Percentiles rank a stretch among this genome's conserved stretches.
These are phyloP conservation scores for Omphaloscelis lunosa DNA, from an alignment of 2,888 invertebrate species.

Conservation along the genomic window DNA sequence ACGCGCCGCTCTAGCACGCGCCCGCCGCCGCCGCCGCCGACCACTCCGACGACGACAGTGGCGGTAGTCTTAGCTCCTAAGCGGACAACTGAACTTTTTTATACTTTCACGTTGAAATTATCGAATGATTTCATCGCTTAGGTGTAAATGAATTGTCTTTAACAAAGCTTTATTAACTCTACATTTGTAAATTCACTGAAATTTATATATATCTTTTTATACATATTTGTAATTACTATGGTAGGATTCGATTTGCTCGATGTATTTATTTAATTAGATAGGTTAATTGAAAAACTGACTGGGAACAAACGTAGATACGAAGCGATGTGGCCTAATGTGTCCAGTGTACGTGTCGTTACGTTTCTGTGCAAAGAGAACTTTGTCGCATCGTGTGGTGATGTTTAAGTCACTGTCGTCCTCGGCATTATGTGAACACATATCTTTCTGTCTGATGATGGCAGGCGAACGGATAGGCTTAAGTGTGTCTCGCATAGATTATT, in stretches of 20 bases:
- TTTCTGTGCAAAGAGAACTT: conserved; percentile 63
- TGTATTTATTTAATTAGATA: conserved; percentile 89
- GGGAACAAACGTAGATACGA: conserved; percentile 87
- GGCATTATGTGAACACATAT: conserved; percentile 82
- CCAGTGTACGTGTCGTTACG: conserved; percentile 73
- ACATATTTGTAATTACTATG: conserved; percentile 88
- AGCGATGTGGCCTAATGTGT: conserved; percentile 86
- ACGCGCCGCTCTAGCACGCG: conserved; percentile 87
- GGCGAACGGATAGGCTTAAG: conserved; percentile 71
- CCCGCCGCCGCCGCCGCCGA: conserved; percentile 77
- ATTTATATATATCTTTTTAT: conserved; percentile 90
- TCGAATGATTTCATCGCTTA: conserved; percentile 89
- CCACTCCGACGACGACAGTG: conserved; percentile 58
- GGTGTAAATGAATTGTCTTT: conserved; percentile 88
- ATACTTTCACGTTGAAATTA: conserved; percentile 88
- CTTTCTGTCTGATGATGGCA: conserved; percentile 77
- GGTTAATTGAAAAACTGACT: conserved; percentile 87
- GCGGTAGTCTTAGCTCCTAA: conserved; percentile 65
- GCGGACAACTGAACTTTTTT: conserved; percentile 82
- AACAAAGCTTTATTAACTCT: conserved; percentile 91
- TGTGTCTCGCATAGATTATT: conserved; percentile 66
- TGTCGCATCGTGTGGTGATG: conserved; percentile 45
- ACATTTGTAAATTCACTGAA: conserved; percentile 90
- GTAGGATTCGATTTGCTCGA: conserved; percentile 83
- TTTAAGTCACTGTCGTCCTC: conserved; percentile 68